A percentile compares a stretch with the other conserved stretches of the same genome.
Evolutionary conservation across 2,113 vertebrate genomes (phyloP).

Genomic region (Gnathonemus longibarbis): DNA sequence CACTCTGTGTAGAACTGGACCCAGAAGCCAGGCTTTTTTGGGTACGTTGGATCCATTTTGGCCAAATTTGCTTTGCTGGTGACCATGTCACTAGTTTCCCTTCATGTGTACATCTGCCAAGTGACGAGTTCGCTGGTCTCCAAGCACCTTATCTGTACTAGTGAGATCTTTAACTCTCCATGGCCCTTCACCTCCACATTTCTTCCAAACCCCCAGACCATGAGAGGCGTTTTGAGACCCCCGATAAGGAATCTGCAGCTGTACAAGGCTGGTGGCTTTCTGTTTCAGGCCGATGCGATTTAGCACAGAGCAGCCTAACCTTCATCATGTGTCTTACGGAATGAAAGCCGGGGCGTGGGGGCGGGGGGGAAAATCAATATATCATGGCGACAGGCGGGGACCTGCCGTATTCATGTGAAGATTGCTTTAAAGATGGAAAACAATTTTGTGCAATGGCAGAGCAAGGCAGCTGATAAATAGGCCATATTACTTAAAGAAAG

Average conservation of each 20-base stretch:
- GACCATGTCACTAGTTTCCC: not conserved
- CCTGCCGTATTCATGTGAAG: conserved; percentile 13
- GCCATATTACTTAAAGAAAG: conserved; percentile 19
- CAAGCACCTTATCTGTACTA: not conserved
- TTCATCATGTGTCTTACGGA: conserved; percentile 7
- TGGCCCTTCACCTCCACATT: not conserved
- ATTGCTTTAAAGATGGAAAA: conserved; percentile 27
- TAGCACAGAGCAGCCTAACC: conserved; percentile 14
- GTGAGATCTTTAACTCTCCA: not conserved
- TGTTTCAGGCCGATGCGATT: not conserved
- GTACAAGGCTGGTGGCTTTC: not conserved
- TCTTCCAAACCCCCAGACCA: not conserved
- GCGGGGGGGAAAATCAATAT: not conserved
- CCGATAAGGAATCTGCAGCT: not conserved
- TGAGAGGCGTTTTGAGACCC: conserved; percentile 3
- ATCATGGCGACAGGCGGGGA: conserved; percentile 16
- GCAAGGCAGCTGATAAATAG: conserved; percentile 19
- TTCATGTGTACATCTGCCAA: not conserved
- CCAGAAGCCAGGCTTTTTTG: not conserved
- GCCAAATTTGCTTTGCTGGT: not conserved
- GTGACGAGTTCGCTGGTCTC: not conserved
- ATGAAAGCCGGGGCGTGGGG: not conserved
- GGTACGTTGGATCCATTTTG: not conserved
- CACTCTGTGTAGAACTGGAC: not conserved
- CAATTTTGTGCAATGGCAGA: conserved; percentile 19